These are phyloP conservation scores for Anser brachyrhynchus DNA, from an alignment of 2,113 vertebrate species.

Conservation along the genomic window DNA sequence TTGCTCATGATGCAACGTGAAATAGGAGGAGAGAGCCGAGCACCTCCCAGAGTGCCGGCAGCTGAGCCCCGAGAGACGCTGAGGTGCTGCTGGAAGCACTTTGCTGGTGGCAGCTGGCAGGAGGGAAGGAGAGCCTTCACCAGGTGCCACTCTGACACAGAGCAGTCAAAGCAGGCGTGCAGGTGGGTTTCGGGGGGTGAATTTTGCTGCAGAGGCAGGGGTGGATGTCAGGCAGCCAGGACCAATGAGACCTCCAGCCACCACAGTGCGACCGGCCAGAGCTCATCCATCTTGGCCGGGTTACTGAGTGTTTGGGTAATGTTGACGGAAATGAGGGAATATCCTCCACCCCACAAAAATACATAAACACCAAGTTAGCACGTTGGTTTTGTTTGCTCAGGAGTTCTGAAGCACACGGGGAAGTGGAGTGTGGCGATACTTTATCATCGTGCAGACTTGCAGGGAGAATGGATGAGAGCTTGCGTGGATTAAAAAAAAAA, in stretches of 20 bases:
- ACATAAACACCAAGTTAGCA: background rate
- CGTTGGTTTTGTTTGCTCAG: background rate
- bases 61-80: background rate
- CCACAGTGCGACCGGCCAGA: background rate
- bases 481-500: background rate
- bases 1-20: background rate
- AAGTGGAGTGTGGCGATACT: background rate
- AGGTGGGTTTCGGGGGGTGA: background rate
- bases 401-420: background rate
- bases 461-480: background rate
- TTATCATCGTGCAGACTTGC: fast-evolving
- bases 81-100: background rate
- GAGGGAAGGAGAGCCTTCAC: background rate
- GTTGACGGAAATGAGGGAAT: background rate
- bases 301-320: background rate
- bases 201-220: background rate
- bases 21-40: background rate
- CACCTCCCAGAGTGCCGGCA: background rate
- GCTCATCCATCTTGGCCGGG: background rate
- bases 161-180: background rate
- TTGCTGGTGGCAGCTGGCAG: background rate
- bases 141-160: background rate
- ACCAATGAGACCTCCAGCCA: background rate
- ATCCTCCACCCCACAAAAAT: background rate
- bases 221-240: background rate